Evolutionary conservation across 1,140 invertebrate species (phyloP), one percentile per base, ranked within the genome.

Genomic region (Hermetia illucens): DNA sequence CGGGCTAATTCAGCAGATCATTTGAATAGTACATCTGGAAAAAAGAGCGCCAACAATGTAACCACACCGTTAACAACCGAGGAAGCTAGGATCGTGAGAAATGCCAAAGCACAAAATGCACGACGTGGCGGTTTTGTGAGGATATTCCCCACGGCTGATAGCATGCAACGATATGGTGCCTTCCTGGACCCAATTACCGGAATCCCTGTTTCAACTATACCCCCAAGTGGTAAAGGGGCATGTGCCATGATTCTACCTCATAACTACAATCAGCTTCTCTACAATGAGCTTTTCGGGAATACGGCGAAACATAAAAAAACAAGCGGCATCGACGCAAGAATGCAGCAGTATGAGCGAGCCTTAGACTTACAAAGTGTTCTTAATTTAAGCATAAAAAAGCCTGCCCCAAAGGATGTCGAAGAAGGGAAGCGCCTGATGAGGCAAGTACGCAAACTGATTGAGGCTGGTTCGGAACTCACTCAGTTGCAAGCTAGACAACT

Each of bases 81-180:
- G 51, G 89, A 93, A 53, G 68, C 75, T 39, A 70, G 82, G 38
- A 74, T 90, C 31, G 64, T 94, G 19, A 68, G 79, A 10, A 75
- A 78, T 34, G 75, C 81, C 12, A 74, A 76, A 42, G 79, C 85
- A 18, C 89, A 96, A 61, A 85, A 88, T 57, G 70, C 74, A 27
- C 66, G 90, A 15, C 67, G 83, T 21, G 89, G 89, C 13, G 88
- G 88, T 35, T 96, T 89, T 64, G 82, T 92, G 20, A 64, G 90
- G 18, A 89, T 96, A 50, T 95, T 93, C 63, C 92, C 91, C 15
- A 80, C 83, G 17, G 69, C 76, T 22, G 85, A 90, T 52, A 81
- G 82, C 3, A 92, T 88, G 86, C 71, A 76, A 52, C 72, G 79
- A 48, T 85, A 85, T 56, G 50, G 54, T 20, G 46, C 48, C 16